Conservation (phyloP, 2,797 vertebrate genomes). For the Nyctibius grandis region DNA sequence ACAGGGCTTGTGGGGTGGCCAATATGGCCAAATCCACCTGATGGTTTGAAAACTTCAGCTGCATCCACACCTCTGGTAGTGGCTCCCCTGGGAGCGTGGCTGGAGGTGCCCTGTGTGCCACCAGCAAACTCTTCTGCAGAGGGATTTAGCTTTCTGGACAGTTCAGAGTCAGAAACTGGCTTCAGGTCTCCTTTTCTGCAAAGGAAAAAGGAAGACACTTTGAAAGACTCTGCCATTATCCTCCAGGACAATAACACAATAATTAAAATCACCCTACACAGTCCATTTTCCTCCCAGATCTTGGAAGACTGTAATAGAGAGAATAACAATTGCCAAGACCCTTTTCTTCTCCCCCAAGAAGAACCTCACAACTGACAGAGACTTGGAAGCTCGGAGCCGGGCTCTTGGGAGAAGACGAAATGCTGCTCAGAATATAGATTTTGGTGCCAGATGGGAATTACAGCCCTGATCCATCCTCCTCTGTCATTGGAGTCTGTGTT, state of each 20-base stretch:
- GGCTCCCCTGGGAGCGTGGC: accelerated
- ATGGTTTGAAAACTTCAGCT: neutral
- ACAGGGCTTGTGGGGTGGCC: accelerated
- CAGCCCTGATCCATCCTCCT: conserved; percentile 57
- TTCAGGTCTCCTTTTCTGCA: neutral
- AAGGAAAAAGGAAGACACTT: neutral
- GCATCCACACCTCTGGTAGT: accelerated
- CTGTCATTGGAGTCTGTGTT: conserved; percentile 46
- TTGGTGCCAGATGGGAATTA: conserved; percentile 63
- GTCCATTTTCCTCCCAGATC: neutral
- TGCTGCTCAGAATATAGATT: conserved; percentile 56
- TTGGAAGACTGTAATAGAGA: neutral
- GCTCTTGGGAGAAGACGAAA: conserved; percentile 41
- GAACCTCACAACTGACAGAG: conserved; percentile 31
- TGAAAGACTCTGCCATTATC: conserved; percentile 2
- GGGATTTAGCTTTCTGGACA: neutral
- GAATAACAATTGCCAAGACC: neutral
- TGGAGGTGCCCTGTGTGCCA: neutral
- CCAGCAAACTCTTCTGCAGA: neutral
- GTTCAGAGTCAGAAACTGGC: neutral
- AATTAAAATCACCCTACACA: neutral
- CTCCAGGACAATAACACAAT: conserved; percentile 1
- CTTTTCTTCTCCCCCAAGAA: conserved; percentile 2
- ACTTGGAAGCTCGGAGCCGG: conserved; percentile 3
- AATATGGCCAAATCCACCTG: neutral